Evolutionary conservation across 2,113 vertebrate genomes (phyloP), one percentile per base, ranked within the genome.

Genomic region (Lamprotornis superbus): DNA sequence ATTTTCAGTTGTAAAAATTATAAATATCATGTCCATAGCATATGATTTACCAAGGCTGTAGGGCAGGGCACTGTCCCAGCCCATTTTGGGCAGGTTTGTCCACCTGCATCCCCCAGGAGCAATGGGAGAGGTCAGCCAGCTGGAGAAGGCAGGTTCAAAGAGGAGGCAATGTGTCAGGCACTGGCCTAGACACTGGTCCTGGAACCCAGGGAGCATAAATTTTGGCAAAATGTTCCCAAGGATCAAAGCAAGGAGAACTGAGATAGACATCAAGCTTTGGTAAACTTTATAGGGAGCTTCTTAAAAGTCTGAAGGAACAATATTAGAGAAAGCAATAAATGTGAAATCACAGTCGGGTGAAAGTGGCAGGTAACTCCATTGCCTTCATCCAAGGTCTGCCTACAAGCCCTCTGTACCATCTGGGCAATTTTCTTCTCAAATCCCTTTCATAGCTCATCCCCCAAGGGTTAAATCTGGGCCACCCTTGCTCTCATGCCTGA

Each of bases 21-120:
- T 20, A 81, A 78, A 27, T 78, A 52, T 21, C 3, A 19, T 24
- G 27, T 23, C 67, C 0, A 0, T 25, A 44, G 61, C 33, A 14
- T n/a, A 56, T 7, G 7, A 55, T 49, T 50, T 46, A 33, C 17
- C 5, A 28, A 40, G 39, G 25, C 5, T 64, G 47, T 14, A 39
- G 28, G 15, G 15, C 57, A 71, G 19, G 52, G 28, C 47, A 47
- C 30, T 30, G 20, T 40, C 22, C 23, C 19, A 55, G 44, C 12
- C 16, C 11, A 3, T 64, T 88, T 55, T 63, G 39, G 57, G n/a
- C 2, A 16, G 27, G 8, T 4, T 22, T 70, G 39, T 47, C 40
- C 53, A 68, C 46, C 46, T 57, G 56, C 55, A 69, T 30, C 4
- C 30, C 52, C 12, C 8, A 28, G 50, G 30, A 68, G 37, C 2